Conservation (phyloP, 2,113 vertebrate species). For the Nycticryphes semicollaris region DNA sequence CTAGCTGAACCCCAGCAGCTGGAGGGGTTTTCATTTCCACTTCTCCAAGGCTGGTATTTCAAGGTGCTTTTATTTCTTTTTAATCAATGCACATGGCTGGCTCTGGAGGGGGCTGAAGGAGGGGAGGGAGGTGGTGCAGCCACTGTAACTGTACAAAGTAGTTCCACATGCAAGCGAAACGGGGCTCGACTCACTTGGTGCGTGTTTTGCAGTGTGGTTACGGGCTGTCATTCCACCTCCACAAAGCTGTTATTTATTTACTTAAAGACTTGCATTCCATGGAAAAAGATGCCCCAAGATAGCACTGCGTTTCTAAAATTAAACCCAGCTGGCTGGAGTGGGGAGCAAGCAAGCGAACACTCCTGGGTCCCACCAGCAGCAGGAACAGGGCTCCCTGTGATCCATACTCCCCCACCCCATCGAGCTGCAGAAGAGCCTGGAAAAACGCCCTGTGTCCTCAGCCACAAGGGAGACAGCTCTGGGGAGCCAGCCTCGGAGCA, state of each 20-base stretch:
- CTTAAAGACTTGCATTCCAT: slow-evolving; percentile 63
- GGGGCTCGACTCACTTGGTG: background rate
- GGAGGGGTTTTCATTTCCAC: slow-evolving; percentile 38
- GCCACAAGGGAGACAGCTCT: background rate
- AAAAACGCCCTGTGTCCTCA: background rate
- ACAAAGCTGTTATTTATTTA: slow-evolving; percentile 71
- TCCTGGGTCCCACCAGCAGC: background rate
- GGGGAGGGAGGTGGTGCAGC: background rate
- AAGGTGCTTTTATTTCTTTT: slow-evolving; percentile 55
- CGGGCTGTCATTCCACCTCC: background rate
- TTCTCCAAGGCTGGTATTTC: slow-evolving; percentile 28
- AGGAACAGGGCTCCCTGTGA: background rate
- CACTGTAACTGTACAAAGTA: slow-evolving; percentile 36
- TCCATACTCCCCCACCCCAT: background rate
- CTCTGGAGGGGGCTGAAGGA: background rate
- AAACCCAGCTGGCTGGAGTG: slow-evolving; percentile 50
- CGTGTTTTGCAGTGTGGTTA: slow-evolving; percentile 12
- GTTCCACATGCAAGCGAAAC: slow-evolving; percentile 31
- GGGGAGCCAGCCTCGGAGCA: background rate
- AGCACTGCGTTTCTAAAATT: slow-evolving; percentile 64
- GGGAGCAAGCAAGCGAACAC: background rate
- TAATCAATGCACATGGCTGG: slow-evolving; percentile 6
- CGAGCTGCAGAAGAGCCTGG: background rate
- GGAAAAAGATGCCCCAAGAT: slow-evolving; percentile 71
- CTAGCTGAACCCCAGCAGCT: slow-evolving; percentile 30